A percentile compares a stretch with the other conserved stretches of the same genome.
These are phyloP conservation scores for Podarcis muralis DNA, from an alignment of 2,113 vertebrate species.

Conservation along the genomic window DNA sequence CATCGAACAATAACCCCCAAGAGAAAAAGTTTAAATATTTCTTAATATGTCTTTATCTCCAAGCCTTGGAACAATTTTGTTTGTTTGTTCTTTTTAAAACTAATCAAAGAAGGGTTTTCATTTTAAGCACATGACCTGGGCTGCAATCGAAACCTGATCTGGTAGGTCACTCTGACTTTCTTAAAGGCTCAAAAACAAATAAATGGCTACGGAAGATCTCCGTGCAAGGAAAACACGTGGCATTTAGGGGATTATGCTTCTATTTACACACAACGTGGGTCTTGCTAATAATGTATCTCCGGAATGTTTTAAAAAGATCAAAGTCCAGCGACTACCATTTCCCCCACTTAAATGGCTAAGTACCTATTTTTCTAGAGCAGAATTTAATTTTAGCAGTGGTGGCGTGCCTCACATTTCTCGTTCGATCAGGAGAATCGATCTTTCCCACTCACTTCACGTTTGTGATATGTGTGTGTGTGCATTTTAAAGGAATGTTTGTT, in stretches of 20 bases:
- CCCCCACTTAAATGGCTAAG: not conserved
- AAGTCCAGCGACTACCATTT: not conserved
- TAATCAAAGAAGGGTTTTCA: not conserved
- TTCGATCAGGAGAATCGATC: slow-evolving; percentile 27
- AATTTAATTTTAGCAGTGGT: slow-evolving; percentile 9
- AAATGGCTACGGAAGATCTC: not conserved
- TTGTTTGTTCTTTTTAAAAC: not conserved
- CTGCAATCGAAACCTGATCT: not conserved
- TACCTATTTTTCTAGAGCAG: not conserved
- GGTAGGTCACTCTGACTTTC: not conserved
- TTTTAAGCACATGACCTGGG: not conserved
- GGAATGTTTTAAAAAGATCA: not conserved
- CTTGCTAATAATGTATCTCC: not conserved
- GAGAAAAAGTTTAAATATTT: not conserved
- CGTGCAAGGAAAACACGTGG: not conserved
- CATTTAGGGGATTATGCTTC: not conserved
- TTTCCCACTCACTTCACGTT: not conserved
- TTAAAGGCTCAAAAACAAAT: not conserved
- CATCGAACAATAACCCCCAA: not conserved
- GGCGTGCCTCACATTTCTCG: slow-evolving; percentile 8
- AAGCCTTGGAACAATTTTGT: not conserved
- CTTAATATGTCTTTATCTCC: not conserved
- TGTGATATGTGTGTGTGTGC: not conserved
- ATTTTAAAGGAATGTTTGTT: not conserved
- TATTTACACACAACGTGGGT: not conserved